Evolutionary conservation across 2,797 vertebrate genomes (phyloP), one percentile per base, ranked within the genome.

Genomic region (Allobates femoralis): DNA sequence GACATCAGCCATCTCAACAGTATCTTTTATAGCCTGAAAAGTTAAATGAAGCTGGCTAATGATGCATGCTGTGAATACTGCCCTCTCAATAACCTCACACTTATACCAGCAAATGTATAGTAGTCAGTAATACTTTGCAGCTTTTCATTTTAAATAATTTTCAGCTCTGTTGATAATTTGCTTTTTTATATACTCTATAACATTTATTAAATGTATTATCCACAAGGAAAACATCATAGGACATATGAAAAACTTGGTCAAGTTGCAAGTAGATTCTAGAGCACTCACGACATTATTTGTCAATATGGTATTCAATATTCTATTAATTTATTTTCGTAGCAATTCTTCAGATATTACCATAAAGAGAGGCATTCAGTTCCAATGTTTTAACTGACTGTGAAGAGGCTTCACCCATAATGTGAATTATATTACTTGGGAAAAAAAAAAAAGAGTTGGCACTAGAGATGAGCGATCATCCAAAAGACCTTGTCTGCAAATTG

Each of bases 61-160:
- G 46, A 86, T 66, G 41, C 85, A 86, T 83, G 85, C 79, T 86
- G 79, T 77, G 50, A 69, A 77, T 67, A 55, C 32, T 86, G 79
- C 32, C 73, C 85, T 83, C 71, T 53, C 60, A 77, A 73, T 86
- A 86, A 86, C 85, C 85, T 50, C 73, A 66, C 60, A 77, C 73
- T 86, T 83, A 56, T 64, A 83, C 55, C 71, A 56, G 58, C 32
- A 51, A 21, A 76, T 66, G 46, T 64, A 76, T 23, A 80, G 53
- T 26, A 81, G 34, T 60, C 34, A 78, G 16, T 64, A 21, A 58
- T n/a, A 76, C 28, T 37, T 60, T 66, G 46, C 66, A 21, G 21
- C n/a, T 66, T 82, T 76, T 83, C 60, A 76, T 66, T 30, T 64
- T 60, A 30, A 53, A 64, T 21, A 71, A 53, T 74, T 66, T 80